These are phyloP conservation scores for Timandra comae DNA, from an alignment of 2,888 invertebrate genomes.

Conservation along the genomic window DNA sequence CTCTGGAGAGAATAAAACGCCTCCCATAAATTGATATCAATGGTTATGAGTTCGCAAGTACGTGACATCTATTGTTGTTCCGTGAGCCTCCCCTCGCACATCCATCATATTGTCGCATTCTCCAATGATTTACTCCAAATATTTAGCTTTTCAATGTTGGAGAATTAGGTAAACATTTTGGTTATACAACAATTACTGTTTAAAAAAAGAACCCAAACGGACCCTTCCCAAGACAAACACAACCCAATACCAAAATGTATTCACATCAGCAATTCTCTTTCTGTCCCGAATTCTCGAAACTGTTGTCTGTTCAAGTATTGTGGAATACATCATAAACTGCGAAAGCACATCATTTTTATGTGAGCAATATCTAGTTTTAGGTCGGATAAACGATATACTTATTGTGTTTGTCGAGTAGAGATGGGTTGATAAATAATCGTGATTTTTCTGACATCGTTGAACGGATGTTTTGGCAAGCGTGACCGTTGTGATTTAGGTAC, in stretches of 20 bases:
- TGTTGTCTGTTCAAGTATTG: no score
- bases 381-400: conserved; percentile 1
- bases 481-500: conserved; percentile 42
- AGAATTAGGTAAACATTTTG: no score
- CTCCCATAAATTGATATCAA: conserved; percentile 55
- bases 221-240: not conserved
- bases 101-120: conserved; percentile 45
- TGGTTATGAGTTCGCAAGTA: conserved; percentile 62
- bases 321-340: no score
- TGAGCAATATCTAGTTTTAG: no score
- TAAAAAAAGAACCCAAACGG: no score
- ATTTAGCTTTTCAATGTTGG: conserved; percentile 3
- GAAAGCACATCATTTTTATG: conserved; percentile 1
- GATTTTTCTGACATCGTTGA: conserved; percentile 22
- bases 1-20: conserved; percentile 36
- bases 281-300: not conserved
- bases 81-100: conserved; percentile 30
- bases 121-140: conserved; percentile 12
- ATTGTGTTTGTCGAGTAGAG: conserved; percentile 5
- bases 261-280: conserved; percentile 4
- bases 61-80: conserved; percentile 57
- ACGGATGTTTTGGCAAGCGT: conserved; percentile 49
- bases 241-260: conserved; percentile 7
- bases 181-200: no score
- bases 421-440: conserved; percentile 6